Conservation (phyloP, 2,797 vertebrate species). For the Eulemur mongoz region DNA sequence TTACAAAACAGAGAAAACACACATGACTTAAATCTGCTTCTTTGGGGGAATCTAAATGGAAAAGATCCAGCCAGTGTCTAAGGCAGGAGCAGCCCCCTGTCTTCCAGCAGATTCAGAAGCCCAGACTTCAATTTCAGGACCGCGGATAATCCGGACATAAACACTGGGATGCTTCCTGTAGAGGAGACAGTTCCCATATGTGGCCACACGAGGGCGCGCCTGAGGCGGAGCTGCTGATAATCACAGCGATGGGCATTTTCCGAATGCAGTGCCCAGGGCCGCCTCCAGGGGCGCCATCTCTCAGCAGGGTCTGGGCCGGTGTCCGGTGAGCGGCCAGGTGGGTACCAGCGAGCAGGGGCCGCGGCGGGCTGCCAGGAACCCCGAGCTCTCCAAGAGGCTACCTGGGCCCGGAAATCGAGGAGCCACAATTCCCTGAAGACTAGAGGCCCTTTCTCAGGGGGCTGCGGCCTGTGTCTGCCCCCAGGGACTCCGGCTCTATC, state of each 20-base stretch:
- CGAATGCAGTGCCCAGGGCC: neutral
- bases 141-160: rapidly evolving
- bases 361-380: rapidly evolving
- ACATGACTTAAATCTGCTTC: neutral
- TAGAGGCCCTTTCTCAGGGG: neutral
- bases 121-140: neutral
- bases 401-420: neutral
- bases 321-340: rapidly evolving
- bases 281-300: neutral
- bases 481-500: neutral
- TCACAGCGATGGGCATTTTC: rapidly evolving
- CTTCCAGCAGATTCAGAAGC: neutral
- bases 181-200: rapidly evolving
- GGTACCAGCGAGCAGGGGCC: neutral
- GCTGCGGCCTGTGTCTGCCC: neutral
- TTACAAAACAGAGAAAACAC: neutral
- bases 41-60: neutral
- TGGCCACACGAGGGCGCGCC: neutral
- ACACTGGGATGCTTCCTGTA: rapidly evolving
- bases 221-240: neutral
- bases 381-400: neutral
- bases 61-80: neutral
- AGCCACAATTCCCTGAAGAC: neutral
- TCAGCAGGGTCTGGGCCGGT: neutral
- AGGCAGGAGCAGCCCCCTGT: neutral